Evolutionary conservation across 2,797 vertebrate genomes (phyloP).

Genomic region (Syngnathus acus): DNA sequence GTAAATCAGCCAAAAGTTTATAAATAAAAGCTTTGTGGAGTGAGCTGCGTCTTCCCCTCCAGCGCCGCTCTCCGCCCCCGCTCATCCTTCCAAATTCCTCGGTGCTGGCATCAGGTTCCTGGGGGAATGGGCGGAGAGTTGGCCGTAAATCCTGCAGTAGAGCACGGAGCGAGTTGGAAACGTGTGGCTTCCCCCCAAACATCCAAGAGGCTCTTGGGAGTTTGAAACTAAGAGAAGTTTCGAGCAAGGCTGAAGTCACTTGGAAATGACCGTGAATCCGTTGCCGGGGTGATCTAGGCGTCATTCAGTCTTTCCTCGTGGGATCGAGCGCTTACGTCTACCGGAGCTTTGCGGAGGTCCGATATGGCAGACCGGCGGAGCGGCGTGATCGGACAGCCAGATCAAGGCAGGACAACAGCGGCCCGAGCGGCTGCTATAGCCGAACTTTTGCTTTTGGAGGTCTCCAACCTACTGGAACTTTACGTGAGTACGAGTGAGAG

Average conservation of each 20-base stretch:
- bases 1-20: neutral
- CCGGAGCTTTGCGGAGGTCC: slow-evolving; percentile 7
- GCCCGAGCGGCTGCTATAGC: slow-evolving; percentile 47
- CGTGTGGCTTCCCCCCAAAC: neutral
- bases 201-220: neutral
- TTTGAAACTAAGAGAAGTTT: neutral
- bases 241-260: neutral
- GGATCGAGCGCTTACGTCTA: slow-evolving; percentile 2
- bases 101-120: slow-evolving; percentile 45
- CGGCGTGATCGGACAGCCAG: slow-evolving; percentile 25
- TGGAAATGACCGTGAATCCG: neutral
- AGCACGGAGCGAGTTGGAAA: slow-evolving; percentile 13
- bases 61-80: slow-evolving; percentile 21
- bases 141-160: slow-evolving; percentile 22
- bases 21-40: neutral
- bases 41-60: neutral
- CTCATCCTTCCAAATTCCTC: slow-evolving; percentile 39
- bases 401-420: slow-evolving; percentile 19
- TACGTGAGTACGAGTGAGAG: slow-evolving; percentile 61
- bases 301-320: neutral
- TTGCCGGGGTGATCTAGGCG: neutral
- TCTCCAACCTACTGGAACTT: slow-evolving; percentile 55
- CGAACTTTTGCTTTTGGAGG: slow-evolving; percentile 55
- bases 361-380: slow-evolving; percentile 52
- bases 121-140: slow-evolving; percentile 45